phyloP scores from a whole-genome alignment of 2,113 vertebrate species.

The Phycodurus eques region DNA sequence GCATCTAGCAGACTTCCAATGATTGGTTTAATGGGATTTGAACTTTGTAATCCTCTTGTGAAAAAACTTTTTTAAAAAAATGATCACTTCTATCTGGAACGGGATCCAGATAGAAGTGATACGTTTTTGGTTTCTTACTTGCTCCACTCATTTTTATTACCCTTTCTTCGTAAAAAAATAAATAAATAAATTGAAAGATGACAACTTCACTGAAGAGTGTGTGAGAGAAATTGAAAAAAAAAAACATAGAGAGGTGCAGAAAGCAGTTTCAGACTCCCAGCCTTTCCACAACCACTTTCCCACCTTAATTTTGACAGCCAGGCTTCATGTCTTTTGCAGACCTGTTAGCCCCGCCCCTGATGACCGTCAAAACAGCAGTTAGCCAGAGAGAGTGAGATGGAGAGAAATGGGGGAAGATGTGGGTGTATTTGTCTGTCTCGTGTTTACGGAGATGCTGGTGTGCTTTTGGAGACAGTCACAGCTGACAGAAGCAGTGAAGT shows the following conservation, averaged over 20 bases:
- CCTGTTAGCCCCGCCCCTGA: conserved; percentile 49
- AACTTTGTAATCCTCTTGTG: no score
- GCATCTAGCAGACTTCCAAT: no score
- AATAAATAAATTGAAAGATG: no score
- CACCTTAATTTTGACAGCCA: conserved; percentile 55
- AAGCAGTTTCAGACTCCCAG: conserved; percentile 50
- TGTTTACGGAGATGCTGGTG: conserved; percentile 73
- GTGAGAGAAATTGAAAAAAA: conserved; percentile 17
- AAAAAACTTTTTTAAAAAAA: no score
- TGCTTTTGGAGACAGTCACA: conserved; percentile 80
- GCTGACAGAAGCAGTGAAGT: conserved; percentile 85
- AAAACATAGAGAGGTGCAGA: conserved; percentile 30
- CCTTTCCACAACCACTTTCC: conserved; percentile 60
- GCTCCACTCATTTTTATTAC: no score
- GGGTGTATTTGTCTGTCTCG: conserved; percentile 27
- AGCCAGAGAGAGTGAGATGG: conserved; percentile 17
- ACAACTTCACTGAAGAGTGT: background rate
- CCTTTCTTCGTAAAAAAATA: no score
- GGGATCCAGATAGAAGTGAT: no score
- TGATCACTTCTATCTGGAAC: no score
- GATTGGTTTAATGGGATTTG: no score
- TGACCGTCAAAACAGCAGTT: conserved; percentile 68
- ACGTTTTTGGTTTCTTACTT: no score
- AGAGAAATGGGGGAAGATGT: conserved; percentile 4
- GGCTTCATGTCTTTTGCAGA: conserved; percentile 51